Conservation (phyloP, 2,888 invertebrate species). For the Drepanosiphum platanoidis region DNA sequence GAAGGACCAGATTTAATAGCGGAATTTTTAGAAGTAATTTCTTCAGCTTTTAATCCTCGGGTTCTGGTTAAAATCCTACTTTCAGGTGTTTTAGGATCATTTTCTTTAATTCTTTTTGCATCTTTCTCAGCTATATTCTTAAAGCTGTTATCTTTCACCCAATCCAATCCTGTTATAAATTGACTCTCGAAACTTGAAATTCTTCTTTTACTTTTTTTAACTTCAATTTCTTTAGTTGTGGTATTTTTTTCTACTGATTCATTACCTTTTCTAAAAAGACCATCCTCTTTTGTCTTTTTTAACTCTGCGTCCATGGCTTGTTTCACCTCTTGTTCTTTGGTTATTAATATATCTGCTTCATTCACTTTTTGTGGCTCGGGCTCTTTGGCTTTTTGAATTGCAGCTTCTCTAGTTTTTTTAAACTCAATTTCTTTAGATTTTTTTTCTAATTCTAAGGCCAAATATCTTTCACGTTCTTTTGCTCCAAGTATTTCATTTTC, state of each 20-base stretch:
- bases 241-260: neutral
- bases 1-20: neutral
- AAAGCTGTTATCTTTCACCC: no score
- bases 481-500: neutral
- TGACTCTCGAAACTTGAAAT: no score
- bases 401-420: neutral
- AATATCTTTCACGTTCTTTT: neutral
- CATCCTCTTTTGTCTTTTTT: neutral
- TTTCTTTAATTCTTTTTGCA: neutral
- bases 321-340: neutral
- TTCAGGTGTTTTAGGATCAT: neutral
- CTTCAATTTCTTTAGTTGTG: neutral
- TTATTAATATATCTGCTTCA: neutral
- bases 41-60: conserved; percentile 14
- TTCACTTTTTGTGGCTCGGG: neutral
- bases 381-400: neutral
- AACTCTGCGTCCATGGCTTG: neutral
- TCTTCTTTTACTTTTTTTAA: neutral
- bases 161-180: no score
- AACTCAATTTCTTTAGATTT: no score
- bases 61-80: conserved; percentile 1
- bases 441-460: no score
- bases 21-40: neutral
- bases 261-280: neutral
- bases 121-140: no score